Evolutionary conservation across 2,797 vertebrate species (phyloP), one percentile per base, ranked within the genome.

Genomic region (Periophthalmus magnuspinnatus): DNA sequence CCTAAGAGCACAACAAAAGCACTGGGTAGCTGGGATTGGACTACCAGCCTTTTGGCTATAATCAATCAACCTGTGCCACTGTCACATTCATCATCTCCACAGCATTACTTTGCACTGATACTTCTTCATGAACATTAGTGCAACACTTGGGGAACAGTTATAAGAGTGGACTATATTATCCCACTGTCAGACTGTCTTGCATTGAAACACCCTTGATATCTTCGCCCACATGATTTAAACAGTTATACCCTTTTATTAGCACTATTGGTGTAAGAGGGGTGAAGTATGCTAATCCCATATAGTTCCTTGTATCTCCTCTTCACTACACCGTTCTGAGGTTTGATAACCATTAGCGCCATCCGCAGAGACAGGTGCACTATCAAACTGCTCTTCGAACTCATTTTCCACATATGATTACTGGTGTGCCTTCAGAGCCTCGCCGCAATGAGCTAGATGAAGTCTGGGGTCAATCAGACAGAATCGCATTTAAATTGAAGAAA

Each of bases 341-440:
- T 74, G 73, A 82, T 69, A 77, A 70, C 57, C 68, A 78, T 83
- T 82, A 77, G 72, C 73, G 71, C 63, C 65, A 76, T 77, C 70
- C 72, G 71, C 56, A 17, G 74, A 85, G 77, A 86, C 72, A 55
- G 24, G 65, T 70, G 74, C 70, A 48, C 61, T 60, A 79, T 80
- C 65, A 76, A 74, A 87, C 81, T 67, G 71, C 79, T 78, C 79
- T 72, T 64, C 71, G 72, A 80, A 78, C 68, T 82, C 69, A 84
- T 85, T 84, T 77, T 34, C 48, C 70, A 70, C 69, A 62, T 81
- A 76, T 80, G 78, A 86, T 81, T 85, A 81, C 74, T 81, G 50
- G n/a, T 74, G 76, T 50, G 65, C 67, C 69, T 82, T 77, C 48
- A 38, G 65, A 75, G 71, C 54, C 72, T 62, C 47, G 48, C 36